These are phyloP conservation scores for Drosophila ezoana DNA, from an alignment of 2,888 invertebrate species.

Conservation along the genomic window DNA sequence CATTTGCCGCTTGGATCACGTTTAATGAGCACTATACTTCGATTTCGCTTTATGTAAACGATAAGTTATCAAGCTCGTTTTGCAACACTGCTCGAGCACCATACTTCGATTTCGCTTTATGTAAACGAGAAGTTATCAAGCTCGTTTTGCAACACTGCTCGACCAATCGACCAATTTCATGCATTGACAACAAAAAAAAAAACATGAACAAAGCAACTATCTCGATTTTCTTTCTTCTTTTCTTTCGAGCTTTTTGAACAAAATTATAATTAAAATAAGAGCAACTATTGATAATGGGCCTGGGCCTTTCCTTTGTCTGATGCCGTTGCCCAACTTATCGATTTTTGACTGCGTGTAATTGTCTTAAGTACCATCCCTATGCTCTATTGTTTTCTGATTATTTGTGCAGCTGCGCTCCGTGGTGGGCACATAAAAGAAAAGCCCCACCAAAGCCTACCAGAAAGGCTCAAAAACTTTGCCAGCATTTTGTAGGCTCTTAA, in stretches of 20 bases:
- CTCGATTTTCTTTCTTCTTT: background rate
- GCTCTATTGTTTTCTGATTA: background rate
- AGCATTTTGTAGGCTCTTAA: slow-evolving; percentile 7
- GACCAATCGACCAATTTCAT: slow-evolving; percentile 10
- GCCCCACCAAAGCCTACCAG: background rate
- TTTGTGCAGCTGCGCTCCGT: background rate
- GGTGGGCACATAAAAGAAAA: slow-evolving; percentile 10
- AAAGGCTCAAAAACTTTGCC: slow-evolving; percentile 19
- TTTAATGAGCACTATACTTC: slow-evolving; percentile 34
- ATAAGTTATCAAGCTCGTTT: slow-evolving; percentile 7
- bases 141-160: slow-evolving; percentile 29
- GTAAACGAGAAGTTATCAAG: background rate
- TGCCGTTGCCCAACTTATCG: background rate
- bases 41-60: background rate
- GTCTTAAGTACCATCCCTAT: slow-evolving; percentile 7
- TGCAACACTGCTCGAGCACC: slow-evolving; percentile 15
- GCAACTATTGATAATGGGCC: background rate
- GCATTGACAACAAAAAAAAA: slow-evolving; percentile 10
- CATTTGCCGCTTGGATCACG: slow-evolving; percentile 93
- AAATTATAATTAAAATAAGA: slow-evolving; percentile 7
- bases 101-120: slow-evolving; percentile 8
- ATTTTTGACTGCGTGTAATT: slow-evolving; percentile 4
- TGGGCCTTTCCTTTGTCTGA: background rate
- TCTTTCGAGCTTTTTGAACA: background rate
- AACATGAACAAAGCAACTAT: slow-evolving; percentile 35